Percentiles rank a stretch among this genome's conserved stretches.
These are phyloP conservation scores for Heteractis magnifica DNA, from an alignment of 92 coral and sea anemone genomes.

Conservation along the genomic window DNA sequence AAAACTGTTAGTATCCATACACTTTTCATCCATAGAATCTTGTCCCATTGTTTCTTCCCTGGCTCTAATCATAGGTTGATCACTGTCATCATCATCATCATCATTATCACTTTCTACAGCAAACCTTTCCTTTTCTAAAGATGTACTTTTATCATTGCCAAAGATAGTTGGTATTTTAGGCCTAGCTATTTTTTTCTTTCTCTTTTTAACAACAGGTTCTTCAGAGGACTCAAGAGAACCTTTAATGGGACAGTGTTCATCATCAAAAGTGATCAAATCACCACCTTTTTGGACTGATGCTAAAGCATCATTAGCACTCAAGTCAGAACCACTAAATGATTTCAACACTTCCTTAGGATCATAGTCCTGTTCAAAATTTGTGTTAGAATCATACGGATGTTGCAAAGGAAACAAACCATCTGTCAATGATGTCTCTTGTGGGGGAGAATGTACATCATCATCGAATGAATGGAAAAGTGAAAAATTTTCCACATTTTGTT, in stretches of 20 bases:
- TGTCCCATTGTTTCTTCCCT: slow-evolving; percentile 47
- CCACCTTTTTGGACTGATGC: slow-evolving; percentile 38
- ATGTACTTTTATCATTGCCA: slow-evolving; percentile 49
- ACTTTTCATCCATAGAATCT: slow-evolving; percentile 47
- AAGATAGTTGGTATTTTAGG: slow-evolving; percentile 95
- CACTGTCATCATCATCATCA: neutral
- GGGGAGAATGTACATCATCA: slow-evolving; percentile 5
- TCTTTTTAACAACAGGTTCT: slow-evolving; percentile 60
- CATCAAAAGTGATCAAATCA: slow-evolving; percentile 71
- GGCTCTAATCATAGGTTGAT: slow-evolving; percentile 3
- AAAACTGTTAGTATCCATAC: slow-evolving; percentile 19
- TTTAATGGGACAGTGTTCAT: slow-evolving; percentile 36
- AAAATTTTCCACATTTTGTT: slow-evolving; percentile 62
- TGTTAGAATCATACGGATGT: neutral
- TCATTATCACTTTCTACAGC: slow-evolving; percentile 24
- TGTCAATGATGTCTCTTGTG: slow-evolving; percentile 20
- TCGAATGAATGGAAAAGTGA: slow-evolving; percentile 40
- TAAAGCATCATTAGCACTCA: slow-evolving; percentile 5
- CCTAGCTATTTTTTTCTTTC: slow-evolving; percentile 68
- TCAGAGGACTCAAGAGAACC: slow-evolving; percentile 26
- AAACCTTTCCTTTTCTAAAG: slow-evolving; percentile 22
- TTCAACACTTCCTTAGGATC: slow-evolving; percentile 32
- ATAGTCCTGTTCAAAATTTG: slow-evolving; percentile 37
- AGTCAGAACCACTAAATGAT: slow-evolving; percentile 47
- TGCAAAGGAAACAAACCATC: slow-evolving; percentile 7